Conservation (phyloP, 2,113 vertebrate genomes). For the Phalacrocorax brasilianus region DNA sequence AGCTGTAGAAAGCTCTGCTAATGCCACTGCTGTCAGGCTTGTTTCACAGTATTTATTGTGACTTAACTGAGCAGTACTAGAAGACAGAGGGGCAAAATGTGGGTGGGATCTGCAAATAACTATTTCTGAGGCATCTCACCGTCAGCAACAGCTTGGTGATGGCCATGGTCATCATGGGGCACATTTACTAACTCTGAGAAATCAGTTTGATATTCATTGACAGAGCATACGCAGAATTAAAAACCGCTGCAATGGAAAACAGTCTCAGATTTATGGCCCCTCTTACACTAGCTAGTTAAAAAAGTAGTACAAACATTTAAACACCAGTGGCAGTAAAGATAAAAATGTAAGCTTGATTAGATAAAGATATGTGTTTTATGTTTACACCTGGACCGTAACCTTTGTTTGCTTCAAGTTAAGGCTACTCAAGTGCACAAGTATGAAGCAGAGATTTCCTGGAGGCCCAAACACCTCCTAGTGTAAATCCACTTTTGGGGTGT, state of each 20-base stretch:
- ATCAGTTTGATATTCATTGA: neutral
- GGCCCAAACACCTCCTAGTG: neutral
- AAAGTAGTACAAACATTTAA: constrained; percentile 58
- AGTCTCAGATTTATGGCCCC: constrained; percentile 3
- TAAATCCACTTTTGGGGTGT: neutral
- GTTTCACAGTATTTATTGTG: neutral
- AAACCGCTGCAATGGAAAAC: neutral
- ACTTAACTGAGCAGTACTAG: neutral
- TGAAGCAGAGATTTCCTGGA: constrained; percentile 40
- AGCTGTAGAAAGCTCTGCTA: neutral
- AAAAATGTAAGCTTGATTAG: constrained; percentile 54
- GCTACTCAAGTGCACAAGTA: neutral
- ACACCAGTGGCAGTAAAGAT: constrained; percentile 64
- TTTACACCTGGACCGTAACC: constrained; percentile 55
- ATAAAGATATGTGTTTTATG: neutral
- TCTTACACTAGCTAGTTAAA: constrained; percentile 38
- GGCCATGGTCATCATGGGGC: neutral
- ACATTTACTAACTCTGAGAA: neutral
- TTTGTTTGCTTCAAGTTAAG: constrained; percentile 12
- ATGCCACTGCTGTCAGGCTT: neutral
- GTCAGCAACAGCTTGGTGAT: neutral
- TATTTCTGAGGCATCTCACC: neutral
- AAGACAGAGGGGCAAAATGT: neutral
- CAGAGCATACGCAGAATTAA: neutral
- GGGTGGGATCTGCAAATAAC: neutral